These are phyloP conservation scores for Dissostichus mawsoni DNA, from an alignment of 2,113 vertebrate genomes.

Conservation along the genomic window DNA sequence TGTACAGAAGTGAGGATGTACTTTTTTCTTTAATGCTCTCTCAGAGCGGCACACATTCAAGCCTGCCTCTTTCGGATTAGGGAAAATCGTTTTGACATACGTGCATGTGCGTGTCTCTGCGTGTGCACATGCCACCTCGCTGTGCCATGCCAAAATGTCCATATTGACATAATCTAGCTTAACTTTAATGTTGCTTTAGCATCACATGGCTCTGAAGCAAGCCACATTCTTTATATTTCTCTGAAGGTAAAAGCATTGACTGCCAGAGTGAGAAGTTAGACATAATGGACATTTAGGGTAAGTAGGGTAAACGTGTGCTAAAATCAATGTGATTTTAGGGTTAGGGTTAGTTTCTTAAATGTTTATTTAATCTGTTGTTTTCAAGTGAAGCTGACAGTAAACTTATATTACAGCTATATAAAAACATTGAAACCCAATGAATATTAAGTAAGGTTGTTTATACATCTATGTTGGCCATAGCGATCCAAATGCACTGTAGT, in stretches of 20 bases:
- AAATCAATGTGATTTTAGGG: not conserved
- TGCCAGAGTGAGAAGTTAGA: slow-evolving; percentile 15
- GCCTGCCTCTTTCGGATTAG: slow-evolving; percentile 55
- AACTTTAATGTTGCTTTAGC: slow-evolving; percentile 49
- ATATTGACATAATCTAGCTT: slow-evolving; percentile 53
- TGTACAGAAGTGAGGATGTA: slow-evolving; percentile 25
- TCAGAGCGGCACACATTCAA: slow-evolving; percentile 48
- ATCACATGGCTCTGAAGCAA: slow-evolving; percentile 34
- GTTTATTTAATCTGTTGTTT: not conserved
- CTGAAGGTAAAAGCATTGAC: slow-evolving; percentile 31
- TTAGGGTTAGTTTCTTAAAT: too few relatives aligned
- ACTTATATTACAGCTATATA: not conserved
- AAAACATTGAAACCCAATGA: not conserved
- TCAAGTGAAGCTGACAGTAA: not conserved
- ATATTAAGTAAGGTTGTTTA: not conserved
- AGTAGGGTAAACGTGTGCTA: not conserved
- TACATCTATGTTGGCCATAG: not conserved
- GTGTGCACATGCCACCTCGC: slow-evolving; percentile 44
- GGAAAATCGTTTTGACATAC: slow-evolving; percentile 50
- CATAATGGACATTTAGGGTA: not conserved
- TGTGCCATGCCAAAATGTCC: slow-evolving; percentile 43
- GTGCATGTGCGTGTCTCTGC: slow-evolving; percentile 8
- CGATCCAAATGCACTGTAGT: too few relatives aligned
- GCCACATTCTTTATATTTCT: slow-evolving; percentile 33
- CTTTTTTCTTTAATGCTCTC: slow-evolving; percentile 32